phyloP scores from a whole-genome alignment of 2,888 invertebrate genomes.

The Lepidonotus clava region DNA sequence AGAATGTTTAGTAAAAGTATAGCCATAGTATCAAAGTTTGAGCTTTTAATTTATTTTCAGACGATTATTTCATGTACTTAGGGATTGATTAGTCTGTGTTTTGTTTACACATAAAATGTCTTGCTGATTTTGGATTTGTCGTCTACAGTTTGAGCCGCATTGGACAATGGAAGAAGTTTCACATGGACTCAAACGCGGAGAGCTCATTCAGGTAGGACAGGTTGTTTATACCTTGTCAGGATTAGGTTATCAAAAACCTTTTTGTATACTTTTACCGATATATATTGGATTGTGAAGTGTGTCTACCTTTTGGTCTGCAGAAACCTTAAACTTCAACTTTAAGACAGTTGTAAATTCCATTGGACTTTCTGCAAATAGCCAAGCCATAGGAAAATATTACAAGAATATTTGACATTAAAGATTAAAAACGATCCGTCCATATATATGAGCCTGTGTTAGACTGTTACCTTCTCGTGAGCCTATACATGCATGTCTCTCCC shows the following conservation, averaged over 20 bases:
- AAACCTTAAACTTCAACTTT: too few relatives aligned
- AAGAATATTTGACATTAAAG: too few relatives aligned
- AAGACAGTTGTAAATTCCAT: too few relatives aligned
- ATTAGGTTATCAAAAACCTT: not conserved
- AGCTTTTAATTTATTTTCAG: not conserved
- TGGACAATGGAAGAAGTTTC: slow-evolving; percentile 82
- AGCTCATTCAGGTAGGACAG: slow-evolving; percentile 82
- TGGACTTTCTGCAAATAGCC: too few relatives aligned
- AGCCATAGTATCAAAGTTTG: not conserved
- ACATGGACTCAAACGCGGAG: slow-evolving; percentile 84
- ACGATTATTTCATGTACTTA: not conserved
- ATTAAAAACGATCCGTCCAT: too few relatives aligned
- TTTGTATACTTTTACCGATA: not conserved
- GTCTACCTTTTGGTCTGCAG: too few relatives aligned
- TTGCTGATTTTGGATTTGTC: not conserved
- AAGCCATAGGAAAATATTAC: too few relatives aligned
- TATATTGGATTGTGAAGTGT: too few relatives aligned
- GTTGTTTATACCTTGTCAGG: not conserved
- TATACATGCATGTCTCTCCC: too few relatives aligned
- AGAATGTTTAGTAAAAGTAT: not conserved
- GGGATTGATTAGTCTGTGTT: not conserved
- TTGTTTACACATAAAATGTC: not conserved
- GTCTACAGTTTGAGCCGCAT: slow-evolving; percentile 81
- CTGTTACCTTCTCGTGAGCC: too few relatives aligned
- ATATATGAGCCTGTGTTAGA: too few relatives aligned